Evolutionary conservation across 2,888 invertebrate genomes (phyloP), one percentile per base, ranked within the genome.

Genomic region (Eupithecia centaureata): DNA sequence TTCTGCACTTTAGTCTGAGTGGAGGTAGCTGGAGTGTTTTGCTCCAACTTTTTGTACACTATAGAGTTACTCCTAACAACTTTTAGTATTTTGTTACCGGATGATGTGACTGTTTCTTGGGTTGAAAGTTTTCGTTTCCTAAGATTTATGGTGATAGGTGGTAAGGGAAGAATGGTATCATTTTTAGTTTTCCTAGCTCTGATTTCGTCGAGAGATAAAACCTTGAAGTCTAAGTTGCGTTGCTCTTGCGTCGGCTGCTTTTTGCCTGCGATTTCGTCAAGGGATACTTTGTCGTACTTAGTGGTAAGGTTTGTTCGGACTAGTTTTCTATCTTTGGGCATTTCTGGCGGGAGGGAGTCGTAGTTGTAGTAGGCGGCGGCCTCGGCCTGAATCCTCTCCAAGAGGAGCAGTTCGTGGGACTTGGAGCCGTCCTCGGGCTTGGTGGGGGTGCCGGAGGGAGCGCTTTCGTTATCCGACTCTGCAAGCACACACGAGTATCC

Each of bases 401-500:
- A 89, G 57, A 95, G 94, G 72, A 95, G 94, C 76, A 96, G 94
- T 84, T 96, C 96, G 82, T 95, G 94, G 0, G 95, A 95, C 91
- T 96, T 95, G 71, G 75, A 74, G 56, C 83, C 84, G 60, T 86
- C 88, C 56, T 89, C 91, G 30, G 85, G 73, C 81, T 94, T 93
- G 72, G 90, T 91, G 70, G 95, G 95, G 74, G 95, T 95, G 67
- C 92, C 91, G 38, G 95, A 94, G 30, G 95, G 95, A 77, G 94
- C 94, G 86, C 96, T 95, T 94, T 96, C 96, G 87, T 94, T 95
- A 94, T 96, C 96, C 81, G 96, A 96, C 91, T 96, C 96, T 96
- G 95, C 94, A 96, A 96, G 95, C 95, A 95, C 94, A 95, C 94
- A 95, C 89, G 83, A 71, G 82, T 84, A 82, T 80, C 82, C 86